Evolutionary conservation across 2,797 vertebrate species (phyloP).

Genomic region (Crocodylus rhombifer): DNA sequence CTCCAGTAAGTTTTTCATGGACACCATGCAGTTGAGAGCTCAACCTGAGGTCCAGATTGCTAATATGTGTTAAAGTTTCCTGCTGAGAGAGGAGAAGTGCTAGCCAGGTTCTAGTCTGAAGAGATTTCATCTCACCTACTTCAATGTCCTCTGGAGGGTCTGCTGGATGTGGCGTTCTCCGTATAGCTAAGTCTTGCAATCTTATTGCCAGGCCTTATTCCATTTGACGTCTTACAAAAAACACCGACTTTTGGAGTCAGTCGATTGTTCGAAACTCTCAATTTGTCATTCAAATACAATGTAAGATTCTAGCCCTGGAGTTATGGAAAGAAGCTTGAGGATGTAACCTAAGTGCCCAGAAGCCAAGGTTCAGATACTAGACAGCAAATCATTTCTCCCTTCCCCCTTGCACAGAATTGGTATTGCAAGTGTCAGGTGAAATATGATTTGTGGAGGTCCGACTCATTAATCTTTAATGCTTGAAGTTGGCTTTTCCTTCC

Average conservation of each 20-base stretch:
- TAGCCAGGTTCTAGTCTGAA: background rate
- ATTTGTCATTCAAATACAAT: background rate
- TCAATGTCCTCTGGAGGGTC: background rate
- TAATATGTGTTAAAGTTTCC: background rate
- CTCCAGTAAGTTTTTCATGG: background rate
- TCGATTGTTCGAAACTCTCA: background rate
- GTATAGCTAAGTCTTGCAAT: background rate
- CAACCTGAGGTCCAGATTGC: background rate
- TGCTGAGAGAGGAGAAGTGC: background rate
- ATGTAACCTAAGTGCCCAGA: background rate
- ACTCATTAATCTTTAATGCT: background rate
- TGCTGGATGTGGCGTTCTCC: background rate
- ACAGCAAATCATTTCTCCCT: too few species aligned
- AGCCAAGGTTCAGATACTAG: background rate
- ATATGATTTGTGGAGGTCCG: background rate
- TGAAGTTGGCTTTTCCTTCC: background rate
- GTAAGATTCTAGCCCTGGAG: background rate
- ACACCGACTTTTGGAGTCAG: background rate
- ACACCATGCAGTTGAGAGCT: background rate
- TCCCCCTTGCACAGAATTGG: too few species aligned
- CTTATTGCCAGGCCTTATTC: background rate
- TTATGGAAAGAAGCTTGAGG: background rate
- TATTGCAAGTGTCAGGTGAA: too few species aligned
- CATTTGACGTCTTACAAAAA: background rate
- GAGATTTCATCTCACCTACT: accelerated